Conservation (phyloP, 2,797 vertebrate species). For the Cyprinella venusta region DNA sequence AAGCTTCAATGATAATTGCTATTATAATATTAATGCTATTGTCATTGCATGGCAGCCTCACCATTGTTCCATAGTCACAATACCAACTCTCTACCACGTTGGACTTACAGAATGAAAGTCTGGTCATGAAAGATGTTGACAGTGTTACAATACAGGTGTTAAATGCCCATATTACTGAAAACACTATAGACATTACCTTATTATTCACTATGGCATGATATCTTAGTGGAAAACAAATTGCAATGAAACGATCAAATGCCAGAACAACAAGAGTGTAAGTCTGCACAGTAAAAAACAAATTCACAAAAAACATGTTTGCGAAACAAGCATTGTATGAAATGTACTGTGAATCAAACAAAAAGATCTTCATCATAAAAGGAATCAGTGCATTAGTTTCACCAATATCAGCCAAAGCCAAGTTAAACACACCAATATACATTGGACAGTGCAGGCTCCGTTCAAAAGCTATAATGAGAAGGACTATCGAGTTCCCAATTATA, state of each 20-base stretch:
- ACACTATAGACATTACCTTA: constrained; percentile 7
- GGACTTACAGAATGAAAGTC: constrained; percentile 41
- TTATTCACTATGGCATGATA: constrained; percentile 50
- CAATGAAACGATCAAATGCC: constrained; percentile 51
- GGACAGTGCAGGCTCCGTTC: constrained; percentile 34
- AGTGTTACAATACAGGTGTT: neutral
- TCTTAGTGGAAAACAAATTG: constrained; percentile 42
- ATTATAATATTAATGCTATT: constrained; percentile 40
- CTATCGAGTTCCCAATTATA: constrained; percentile 48
- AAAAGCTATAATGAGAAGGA: constrained; percentile 53
- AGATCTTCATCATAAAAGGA: constrained; percentile 28
- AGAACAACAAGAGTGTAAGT: constrained; percentile 35
- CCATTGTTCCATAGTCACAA: constrained; percentile 49
- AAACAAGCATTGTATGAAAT: neutral
- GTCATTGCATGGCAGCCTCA: constrained; percentile 53
- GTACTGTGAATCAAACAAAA: constrained; percentile 25
- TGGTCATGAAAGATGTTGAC: constrained; percentile 15
- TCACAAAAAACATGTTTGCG: constrained; percentile 16
- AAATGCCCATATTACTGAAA: constrained; percentile 23
- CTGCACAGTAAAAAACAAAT: neutral
- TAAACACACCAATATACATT: constrained; percentile 60
- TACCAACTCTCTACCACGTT: constrained; percentile 55
- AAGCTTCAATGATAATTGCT: constrained; percentile 10
- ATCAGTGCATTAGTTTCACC: constrained; percentile 51
- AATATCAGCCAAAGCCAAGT: constrained; percentile 57